Base-by-base conservation (phyloP, 2,888 invertebrate genomes). In the Buathra laborator region DNA sequence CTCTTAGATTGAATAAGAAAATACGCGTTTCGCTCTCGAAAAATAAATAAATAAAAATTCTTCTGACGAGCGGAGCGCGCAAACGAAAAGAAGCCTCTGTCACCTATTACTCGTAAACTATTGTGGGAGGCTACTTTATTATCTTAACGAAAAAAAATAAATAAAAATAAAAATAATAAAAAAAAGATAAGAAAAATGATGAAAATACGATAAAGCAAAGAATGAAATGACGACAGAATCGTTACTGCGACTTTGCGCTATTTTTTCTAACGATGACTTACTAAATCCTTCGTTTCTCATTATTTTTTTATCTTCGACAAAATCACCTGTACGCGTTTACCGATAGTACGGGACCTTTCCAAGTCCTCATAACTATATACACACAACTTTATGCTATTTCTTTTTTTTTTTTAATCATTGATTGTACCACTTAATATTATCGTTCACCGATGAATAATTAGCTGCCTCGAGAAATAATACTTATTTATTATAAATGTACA, bases 401-500 rank as follows among this genome's bases (percentile, higher is more conserved):
- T 88, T 89, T 85, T 86, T 84, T 75, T 14, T 48, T 67, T 68
- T 59, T 51, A 48, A 72, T 82, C 10, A 75, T 79, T 59, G 74
- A 77, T 82, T 76, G 72, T 67, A 56, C 71, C 75, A 82, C 62
- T 66, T 71, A 75, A 66, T 82, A 72, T 46, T 81, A 84, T 86
- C 82, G 84, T 88, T 82, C 81, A 87, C 75, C 83, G 84, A 88
- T 92, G 88, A 91, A 90, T 90, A 90, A 91, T 89, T 91, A 92
- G 89, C 90, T 88, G 88, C 89, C 88, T 91, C 89, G 90, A 89
- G 90, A 90, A 90, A 87, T 86, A 89, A 92, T 92, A 90, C 89
- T 89, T 92, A 92, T 93, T 93, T 93, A 93, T 93, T 93, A 92
- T 93, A 90, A 92, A 92, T 93, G 93, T 93, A 93, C 90, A 93